Conservation (phyloP, 2,888 invertebrate species). For the Gnatocerus cornutus region DNA sequence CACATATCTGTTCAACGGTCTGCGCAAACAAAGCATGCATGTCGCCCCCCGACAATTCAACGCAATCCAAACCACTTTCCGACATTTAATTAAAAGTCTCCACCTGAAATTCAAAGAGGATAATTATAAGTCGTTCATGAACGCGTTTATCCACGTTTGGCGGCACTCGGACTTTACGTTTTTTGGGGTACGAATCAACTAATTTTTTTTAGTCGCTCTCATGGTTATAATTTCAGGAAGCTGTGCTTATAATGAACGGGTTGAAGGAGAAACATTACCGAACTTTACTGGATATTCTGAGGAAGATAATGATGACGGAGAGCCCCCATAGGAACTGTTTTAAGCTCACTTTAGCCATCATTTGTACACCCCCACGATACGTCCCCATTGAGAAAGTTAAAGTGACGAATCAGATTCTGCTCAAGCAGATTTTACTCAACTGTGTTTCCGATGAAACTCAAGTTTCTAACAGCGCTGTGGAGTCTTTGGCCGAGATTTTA, state of each 20-base stretch:
- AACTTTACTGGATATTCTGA: conserved; percentile 38
- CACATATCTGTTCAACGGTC: conserved; percentile 43
- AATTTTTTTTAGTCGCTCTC: background rate
- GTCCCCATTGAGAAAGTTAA: conserved; percentile 39
- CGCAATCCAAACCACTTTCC: conserved; percentile 36
- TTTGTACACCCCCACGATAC: conserved; percentile 28
- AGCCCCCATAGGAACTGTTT: conserved; percentile 34
- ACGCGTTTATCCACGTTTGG: conserved; percentile 46
- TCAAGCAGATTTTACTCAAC: conserved; percentile 37
- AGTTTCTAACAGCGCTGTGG: conserved; percentile 36
- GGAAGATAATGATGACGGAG: conserved; percentile 36
- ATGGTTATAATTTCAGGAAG: conserved; percentile 37
- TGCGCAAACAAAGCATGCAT: conserved; percentile 32
- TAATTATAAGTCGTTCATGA: conserved; percentile 42
- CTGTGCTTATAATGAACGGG: conserved; percentile 43
- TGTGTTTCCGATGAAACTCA: conserved; percentile 37
- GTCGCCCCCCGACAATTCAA: conserved; percentile 24
- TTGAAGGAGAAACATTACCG: conserved; percentile 44
- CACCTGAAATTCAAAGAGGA: conserved; percentile 44
- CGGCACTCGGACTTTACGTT: conserved; percentile 35
- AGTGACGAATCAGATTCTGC: conserved; percentile 45
- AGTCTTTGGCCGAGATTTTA: conserved; percentile 37
- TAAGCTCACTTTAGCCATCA: conserved; percentile 37
- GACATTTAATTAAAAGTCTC: conserved; percentile 36
- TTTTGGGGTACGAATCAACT: conserved; percentile 43